Conservation (phyloP, 2,888 invertebrate species). For the Kuschelorhynchus macadamiae region DNA sequence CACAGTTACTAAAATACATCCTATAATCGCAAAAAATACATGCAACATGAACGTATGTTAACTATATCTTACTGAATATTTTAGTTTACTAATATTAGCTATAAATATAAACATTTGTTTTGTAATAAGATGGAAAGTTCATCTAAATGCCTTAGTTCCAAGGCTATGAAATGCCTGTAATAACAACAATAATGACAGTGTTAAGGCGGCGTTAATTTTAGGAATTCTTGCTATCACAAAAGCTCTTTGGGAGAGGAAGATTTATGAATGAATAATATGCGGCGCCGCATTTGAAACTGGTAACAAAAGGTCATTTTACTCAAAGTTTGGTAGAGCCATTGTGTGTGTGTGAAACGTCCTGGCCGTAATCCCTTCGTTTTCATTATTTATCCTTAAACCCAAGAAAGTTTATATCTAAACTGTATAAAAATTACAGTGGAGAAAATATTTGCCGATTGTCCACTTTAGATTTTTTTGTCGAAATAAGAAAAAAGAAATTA, state of each 20-base stretch:
- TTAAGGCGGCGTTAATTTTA: constrained; percentile 21
- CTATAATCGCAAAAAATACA: too few relatives aligned
- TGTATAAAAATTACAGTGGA: neutral
- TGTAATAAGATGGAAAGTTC: too few relatives aligned
- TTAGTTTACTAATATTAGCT: too few relatives aligned
- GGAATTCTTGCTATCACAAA: constrained; percentile 24
- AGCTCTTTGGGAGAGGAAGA: constrained; percentile 9
- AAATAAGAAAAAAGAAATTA: too few relatives aligned
- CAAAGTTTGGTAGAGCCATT: constrained; percentile 27
- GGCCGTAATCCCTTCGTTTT: constrained; percentile 14
- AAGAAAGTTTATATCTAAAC: neutral
- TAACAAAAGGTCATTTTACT: constrained; percentile 31
- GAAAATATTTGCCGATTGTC: neutral
- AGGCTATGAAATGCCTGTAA: too few relatives aligned
- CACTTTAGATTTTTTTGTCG: neutral
- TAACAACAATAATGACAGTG: constrained; percentile 15
- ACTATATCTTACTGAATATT: too few relatives aligned
- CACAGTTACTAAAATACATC: too few relatives aligned
- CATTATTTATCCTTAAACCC: neutral
- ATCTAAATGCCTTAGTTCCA: too few relatives aligned
- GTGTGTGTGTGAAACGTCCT: constrained; percentile 11
- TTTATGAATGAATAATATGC: constrained; percentile 32
- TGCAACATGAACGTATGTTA: too few relatives aligned
- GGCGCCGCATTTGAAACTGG: constrained; percentile 26
- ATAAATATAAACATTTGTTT: too few relatives aligned